Evolutionary conservation across 1,140 invertebrate species (phyloP), one percentile per base, ranked within the genome.

Genomic region (Lineus longissimus): DNA sequence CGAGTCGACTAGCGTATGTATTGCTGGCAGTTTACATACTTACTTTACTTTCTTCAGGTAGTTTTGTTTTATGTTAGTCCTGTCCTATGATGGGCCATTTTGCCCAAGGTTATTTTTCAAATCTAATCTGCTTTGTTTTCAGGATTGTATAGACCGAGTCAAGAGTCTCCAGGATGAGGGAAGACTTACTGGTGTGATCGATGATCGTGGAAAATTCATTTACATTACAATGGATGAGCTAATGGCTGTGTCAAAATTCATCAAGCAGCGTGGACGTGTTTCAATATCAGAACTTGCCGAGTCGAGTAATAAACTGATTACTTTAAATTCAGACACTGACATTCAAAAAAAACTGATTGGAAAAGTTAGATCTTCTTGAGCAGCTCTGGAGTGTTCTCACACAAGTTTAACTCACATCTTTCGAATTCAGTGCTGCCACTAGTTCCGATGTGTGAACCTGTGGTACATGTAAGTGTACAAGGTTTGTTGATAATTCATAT

Each of bases 191-290:
- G 97, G 97, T 15, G 96, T 99, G 2, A 93, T 99, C 72, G 97
- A 99, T 78, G 97, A 99, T 78, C 86, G 97, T 70, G 97, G 97
- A 27, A 99, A 99, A 83, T 99, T 99, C 77, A 98, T 99, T 73
- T 98, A 95, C 76, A 94, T 99, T 43, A 94, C 95, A 0, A 86
- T 89, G 70, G 87, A 90, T 40, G 97, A 99, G 81, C 83, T 98
- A 55, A 87, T 92, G 71, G 88, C 90, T 65, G 93, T 99, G 7
- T 95, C 94, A 0, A 96, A 94, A 78, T 99, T 98, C 79, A 94
- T 99, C 1, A 90, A 88, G 73, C 95, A 98, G 79, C 86, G 95
- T 62, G 97, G 97, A 0, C 83, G 97, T 69, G 91, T 99, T 0
- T 94, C 93, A 0, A 93, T 99, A 15, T 77, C 87, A 4, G 97